Evolutionary conservation across 2,888 invertebrate species (phyloP).

Genomic region (Habroteleia sp.): DNA sequence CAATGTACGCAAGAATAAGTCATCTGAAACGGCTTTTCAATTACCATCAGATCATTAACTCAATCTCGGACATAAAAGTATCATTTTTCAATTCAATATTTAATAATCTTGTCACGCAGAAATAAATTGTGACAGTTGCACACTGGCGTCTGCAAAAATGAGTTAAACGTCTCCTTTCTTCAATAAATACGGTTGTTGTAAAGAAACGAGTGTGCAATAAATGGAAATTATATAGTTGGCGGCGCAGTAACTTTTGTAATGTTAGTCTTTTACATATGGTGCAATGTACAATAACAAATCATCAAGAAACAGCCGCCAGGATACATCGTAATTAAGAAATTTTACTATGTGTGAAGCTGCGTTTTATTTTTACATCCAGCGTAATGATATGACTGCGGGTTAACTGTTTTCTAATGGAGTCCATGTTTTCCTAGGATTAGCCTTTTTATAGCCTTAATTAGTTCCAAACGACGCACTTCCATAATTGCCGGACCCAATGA

Average conservation of each 20-base stretch:
- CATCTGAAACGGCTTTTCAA: constrained; percentile 6
- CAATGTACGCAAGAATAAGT: neutral
- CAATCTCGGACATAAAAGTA: too few relatives aligned
- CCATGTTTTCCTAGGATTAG: too few relatives aligned
- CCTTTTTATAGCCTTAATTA: too few relatives aligned
- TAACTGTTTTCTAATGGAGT: constrained; percentile 46
- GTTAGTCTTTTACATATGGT: constrained; percentile 26
- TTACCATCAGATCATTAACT: constrained; percentile 12
- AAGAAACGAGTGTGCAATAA: constrained; percentile 17
- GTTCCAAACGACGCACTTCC: too few relatives aligned
- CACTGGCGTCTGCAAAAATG: constrained; percentile 11
- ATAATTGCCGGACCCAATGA: too few relatives aligned
- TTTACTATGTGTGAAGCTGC: constrained; percentile 44
- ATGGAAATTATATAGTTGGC: constrained; percentile 25
- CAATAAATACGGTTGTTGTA: constrained; percentile 28
- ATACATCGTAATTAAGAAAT: constrained; percentile 28
- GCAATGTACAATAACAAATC: constrained; percentile 44
- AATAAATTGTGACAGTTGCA: constrained; percentile 26
- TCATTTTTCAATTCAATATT: constrained; percentile 18
- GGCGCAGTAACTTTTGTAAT: constrained; percentile 37
- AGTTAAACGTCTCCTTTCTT: constrained; percentile 36
- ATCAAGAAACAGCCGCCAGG: constrained; percentile 9
- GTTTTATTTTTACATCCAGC: constrained; percentile 6
- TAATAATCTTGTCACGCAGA: constrained; percentile 21
- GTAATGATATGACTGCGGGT: constrained; percentile 23